Evolutionary conservation across 1,140 invertebrate genomes (phyloP).

Genomic region (Rhizoglyphus robini): DNA sequence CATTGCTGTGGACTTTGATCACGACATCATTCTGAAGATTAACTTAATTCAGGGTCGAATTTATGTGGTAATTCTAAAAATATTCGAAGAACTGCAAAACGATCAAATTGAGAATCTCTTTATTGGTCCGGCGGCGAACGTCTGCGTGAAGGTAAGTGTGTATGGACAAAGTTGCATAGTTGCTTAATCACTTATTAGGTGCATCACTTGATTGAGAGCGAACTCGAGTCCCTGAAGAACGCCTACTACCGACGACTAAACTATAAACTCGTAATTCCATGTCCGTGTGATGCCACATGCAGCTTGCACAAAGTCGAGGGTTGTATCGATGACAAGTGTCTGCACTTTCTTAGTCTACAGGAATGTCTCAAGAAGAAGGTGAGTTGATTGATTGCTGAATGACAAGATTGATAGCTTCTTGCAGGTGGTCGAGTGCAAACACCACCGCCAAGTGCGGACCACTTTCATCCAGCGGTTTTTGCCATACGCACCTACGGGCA

Average conservation of each 20-base stretch:
- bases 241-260: conserved; percentile 36
- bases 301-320: conserved; percentile 29
- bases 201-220: conserved; percentile 36
- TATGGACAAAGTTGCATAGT: conserved; percentile 15
- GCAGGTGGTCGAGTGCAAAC: conserved; percentile 36
- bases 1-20: conserved; percentile 27
- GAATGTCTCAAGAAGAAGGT: conserved; percentile 38
- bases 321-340: conserved; percentile 32
- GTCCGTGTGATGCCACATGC: conserved; percentile 35
- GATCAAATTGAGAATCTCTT: conserved; percentile 21
- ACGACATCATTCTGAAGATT: conserved; percentile 23
- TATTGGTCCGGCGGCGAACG: conserved; percentile 22
- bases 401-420: conserved; percentile 2
- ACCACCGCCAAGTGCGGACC: conserved; percentile 35
- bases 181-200: conserved; percentile 29
- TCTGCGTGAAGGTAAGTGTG: conserved; percentile 28
- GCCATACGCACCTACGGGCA: conserved; percentile 26
- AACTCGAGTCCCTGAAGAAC: conserved; percentile 32
- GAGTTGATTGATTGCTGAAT: conserved; percentile 17
- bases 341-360: conserved; percentile 37
- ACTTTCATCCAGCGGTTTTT: conserved; percentile 34
- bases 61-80: conserved; percentile 20
- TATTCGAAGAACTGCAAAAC: conserved; percentile 20
- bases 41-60: conserved; percentile 6
- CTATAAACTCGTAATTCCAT: conserved; percentile 32